Evolutionary conservation across 2,888 invertebrate genomes (phyloP).

Genomic region (Cylindroiulus punctatus): DNA sequence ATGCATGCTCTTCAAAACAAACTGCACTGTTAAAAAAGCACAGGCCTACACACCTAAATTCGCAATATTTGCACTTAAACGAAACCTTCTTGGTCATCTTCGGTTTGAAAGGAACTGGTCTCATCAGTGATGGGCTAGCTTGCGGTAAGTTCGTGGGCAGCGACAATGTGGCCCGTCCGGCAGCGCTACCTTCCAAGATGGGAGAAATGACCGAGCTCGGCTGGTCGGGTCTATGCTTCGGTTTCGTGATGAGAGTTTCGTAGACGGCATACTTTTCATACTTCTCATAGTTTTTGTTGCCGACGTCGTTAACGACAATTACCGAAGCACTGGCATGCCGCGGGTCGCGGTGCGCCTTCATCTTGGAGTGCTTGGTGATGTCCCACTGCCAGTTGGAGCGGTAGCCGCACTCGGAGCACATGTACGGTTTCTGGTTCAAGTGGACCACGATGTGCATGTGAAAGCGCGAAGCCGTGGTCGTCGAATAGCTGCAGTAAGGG

Average conservation of each 20-base stretch:
- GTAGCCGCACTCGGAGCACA: slow-evolving; percentile 92
- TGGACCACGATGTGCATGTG: slow-evolving; percentile 94
- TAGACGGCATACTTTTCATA: slow-evolving; percentile 79
- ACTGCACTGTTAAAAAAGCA: background rate
- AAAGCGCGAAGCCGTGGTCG: slow-evolving; percentile 90
- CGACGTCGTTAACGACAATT: slow-evolving; percentile 88
- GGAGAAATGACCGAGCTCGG: background rate
- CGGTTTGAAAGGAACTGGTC: slow-evolving; percentile 17
- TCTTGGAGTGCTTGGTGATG: slow-evolving; percentile 92
- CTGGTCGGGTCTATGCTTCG: background rate
- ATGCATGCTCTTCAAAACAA: background rate
- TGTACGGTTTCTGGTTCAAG: slow-evolving; percentile 89
- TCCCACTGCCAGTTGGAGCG: slow-evolving; percentile 98
- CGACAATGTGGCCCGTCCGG: background rate
- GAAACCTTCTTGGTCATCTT: slow-evolving; percentile 57
- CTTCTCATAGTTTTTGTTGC: slow-evolving; percentile 89
- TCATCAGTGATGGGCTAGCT: background rate
- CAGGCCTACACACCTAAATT: slow-evolving; percentile 77
- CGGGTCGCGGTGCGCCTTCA: slow-evolving; percentile 86
- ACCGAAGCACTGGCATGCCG: slow-evolving; percentile 78
- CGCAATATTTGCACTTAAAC: slow-evolving; percentile 90
- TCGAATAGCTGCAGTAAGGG: slow-evolving; percentile 92
- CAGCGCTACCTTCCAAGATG: background rate
- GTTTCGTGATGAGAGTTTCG: slow-evolving; percentile 49
- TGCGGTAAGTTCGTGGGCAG: background rate